Evolutionary conservation across 2,797 vertebrate genomes (phyloP), one percentile per base, ranked within the genome.

Genomic region (Mycteria americana): DNA sequence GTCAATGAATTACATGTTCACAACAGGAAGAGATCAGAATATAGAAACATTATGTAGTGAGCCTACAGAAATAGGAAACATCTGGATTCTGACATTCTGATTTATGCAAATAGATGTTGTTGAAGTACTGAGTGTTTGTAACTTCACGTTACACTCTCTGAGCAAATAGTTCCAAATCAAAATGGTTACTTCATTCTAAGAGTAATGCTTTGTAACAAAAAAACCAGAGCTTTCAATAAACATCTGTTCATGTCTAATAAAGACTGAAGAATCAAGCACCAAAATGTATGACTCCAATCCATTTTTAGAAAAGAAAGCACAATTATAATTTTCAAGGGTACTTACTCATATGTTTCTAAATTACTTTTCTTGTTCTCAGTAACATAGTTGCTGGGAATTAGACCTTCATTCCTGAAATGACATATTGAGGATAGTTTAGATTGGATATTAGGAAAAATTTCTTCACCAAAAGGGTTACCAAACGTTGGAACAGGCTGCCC

Each of bases 321-420:
- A 59, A 23, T 48, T 43, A 31, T 30, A 2, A 31, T 62, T 89
- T 95, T 70, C 25, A 59, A 77, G 46, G 30, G 33, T 84, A 98
- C 99, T 99, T 97, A 99, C 99, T 98, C 88, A 43, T 99, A 98
- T 8, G 96, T 98, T 93, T 99, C 98, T 54, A 99, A 98, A 51
- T 97, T 97, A 95, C 97, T 97, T 88, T 54, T 53, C 88, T 93
- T 97, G 89, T 97, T 99, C 94, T 99, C 98, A 1, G 98, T 99
- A 81, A 99, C 99, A 7, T 98, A 99, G 97, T 98, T 99, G 95
- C 99, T 99, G 79, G 99, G 99, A 95, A 99, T 99, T 96, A 99
- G 98, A 37, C 99, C 99, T 98, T 98, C 98, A 60, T 99, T 99
- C 92, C 99, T 98, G 94, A 98, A 97, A 97, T 19, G 89, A 93